phyloP scores from a whole-genome alignment of 1,140 invertebrate species.

The Teleogryllus occipitalis region DNA sequence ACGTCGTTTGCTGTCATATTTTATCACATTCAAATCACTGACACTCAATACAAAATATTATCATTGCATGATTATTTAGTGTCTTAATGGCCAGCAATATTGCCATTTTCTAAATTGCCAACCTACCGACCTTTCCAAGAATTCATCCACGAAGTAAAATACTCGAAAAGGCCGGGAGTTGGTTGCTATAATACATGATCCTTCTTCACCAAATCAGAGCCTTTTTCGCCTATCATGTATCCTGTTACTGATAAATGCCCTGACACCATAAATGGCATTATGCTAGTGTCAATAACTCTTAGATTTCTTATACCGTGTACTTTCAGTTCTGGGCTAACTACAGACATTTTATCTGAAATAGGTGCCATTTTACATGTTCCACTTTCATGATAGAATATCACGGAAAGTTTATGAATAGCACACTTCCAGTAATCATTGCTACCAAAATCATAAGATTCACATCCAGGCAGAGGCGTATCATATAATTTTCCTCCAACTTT shows the following conservation, averaged over 20 bases:
- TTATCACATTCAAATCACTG: too few relatives aligned
- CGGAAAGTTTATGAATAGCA: constrained; percentile 30
- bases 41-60: too few relatives aligned
- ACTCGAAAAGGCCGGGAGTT: too few relatives aligned
- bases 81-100: too few relatives aligned
- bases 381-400: constrained; percentile 41
- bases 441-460: constrained; percentile 51
- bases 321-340: constrained; percentile 45
- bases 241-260: constrained; percentile 11
- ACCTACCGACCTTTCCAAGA: too few relatives aligned
- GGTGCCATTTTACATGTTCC: constrained; percentile 44
- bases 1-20: too few relatives aligned
- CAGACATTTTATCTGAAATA: constrained; percentile 39
- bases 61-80: too few relatives aligned
- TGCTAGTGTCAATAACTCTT: constrained; percentile 27
- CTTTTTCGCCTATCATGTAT: constrained; percentile 47
- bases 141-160: too few relatives aligned
- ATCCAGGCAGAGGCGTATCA: constrained; percentile 52
- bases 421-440: constrained; percentile 68
- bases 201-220: constrained; percentile 37
- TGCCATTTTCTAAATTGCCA: too few relatives aligned
- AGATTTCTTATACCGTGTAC: constrained; percentile 26
- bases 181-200: background rate
- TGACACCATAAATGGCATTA: constrained; percentile 32
- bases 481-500: constrained; percentile 50